A percentile compares a stretch with the other conserved stretches of the same genome.
Evolutionary conservation across 2,888 invertebrate genomes (phyloP).

Genomic region (Branchinecta sandiegonensis): DNA sequence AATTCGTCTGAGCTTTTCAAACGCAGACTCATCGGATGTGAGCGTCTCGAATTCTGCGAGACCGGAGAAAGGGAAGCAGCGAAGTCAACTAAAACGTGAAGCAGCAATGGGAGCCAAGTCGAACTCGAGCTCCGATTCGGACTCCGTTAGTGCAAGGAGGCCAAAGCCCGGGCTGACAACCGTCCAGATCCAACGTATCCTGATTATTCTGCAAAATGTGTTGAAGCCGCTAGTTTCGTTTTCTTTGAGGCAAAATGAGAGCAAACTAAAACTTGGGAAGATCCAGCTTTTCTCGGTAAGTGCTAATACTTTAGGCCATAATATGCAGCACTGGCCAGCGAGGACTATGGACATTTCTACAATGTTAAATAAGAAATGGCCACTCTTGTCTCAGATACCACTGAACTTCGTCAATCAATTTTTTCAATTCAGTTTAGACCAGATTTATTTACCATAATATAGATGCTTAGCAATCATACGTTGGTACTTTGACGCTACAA

Average conservation of each 20-base stretch:
- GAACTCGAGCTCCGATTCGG: neutral
- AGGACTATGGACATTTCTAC: no score
- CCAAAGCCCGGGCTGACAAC: neutral
- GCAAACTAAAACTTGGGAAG: no score
- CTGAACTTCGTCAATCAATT: no score
- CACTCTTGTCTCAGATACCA: no score
- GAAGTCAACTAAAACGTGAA: neutral
- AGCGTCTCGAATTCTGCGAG: neutral
- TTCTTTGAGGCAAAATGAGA: neutral
- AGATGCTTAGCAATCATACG: no score
- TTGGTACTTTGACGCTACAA: no score
- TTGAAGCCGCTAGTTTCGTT: neutral
- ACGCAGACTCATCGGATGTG: neutral
- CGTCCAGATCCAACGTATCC: neutral
- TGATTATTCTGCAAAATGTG: neutral
- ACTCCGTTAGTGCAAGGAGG: neutral
- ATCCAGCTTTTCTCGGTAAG: no score
- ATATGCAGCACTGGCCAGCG: no score
- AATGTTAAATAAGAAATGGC: no score
- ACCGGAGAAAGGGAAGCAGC: neutral
- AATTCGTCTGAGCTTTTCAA: neutral
- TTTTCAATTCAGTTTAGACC: no score
- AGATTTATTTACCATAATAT: no score
- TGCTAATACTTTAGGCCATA: no score
- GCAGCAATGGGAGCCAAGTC: neutral